Evolutionary conservation across 2,797 vertebrate species (phyloP).

Genomic region (Salarias fasciatus): DNA sequence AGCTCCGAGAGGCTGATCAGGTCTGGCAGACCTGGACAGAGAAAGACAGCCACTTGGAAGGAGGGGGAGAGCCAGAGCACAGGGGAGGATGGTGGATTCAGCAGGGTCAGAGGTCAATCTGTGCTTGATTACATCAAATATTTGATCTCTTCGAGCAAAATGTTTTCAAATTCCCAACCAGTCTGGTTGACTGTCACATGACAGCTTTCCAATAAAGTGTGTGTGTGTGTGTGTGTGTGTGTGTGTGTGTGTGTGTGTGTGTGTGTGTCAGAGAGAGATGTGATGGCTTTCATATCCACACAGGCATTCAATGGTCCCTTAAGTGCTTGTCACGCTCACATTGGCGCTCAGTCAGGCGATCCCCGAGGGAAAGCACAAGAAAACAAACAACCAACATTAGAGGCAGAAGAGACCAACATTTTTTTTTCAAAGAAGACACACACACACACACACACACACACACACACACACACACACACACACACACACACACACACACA

Average conservation of each 20-base stretch:
- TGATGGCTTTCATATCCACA: slow-evolving; percentile 49
- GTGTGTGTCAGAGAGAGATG: not conserved
- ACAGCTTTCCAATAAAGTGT: slow-evolving; percentile 8
- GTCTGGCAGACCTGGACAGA: not conserved
- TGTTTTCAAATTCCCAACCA: slow-evolving; percentile 20
- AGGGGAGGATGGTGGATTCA: not conserved
- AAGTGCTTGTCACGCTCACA: slow-evolving; percentile 60
- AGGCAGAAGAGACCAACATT: slow-evolving; percentile 12
- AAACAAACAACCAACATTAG: slow-evolving; percentile 49
- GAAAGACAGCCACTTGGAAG: too few relatives aligned
- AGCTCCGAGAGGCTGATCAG: too few relatives aligned
- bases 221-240: slow-evolving; percentile 2
- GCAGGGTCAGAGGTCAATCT: slow-evolving; percentile 40
- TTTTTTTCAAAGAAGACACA: not conserved
- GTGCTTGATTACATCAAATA: slow-evolving; percentile 35
- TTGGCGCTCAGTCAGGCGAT: slow-evolving; percentile 55
- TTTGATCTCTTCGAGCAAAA: slow-evolving; percentile 29
- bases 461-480: slow-evolving; percentile 8
- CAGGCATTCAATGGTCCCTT: slow-evolving; percentile 43
- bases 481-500: slow-evolving; percentile 1
- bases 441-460: not conserved
- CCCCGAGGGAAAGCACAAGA: slow-evolving; percentile 39
- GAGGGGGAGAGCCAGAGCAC: too few relatives aligned
- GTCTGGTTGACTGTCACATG: slow-evolving; percentile 12
- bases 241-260: slow-evolving; percentile 16